Percentiles rank a stretch among this genome's conserved stretches.
Conservation (phyloP, 1,140 invertebrate species). For the Protaetia brevitarsis region DNA sequence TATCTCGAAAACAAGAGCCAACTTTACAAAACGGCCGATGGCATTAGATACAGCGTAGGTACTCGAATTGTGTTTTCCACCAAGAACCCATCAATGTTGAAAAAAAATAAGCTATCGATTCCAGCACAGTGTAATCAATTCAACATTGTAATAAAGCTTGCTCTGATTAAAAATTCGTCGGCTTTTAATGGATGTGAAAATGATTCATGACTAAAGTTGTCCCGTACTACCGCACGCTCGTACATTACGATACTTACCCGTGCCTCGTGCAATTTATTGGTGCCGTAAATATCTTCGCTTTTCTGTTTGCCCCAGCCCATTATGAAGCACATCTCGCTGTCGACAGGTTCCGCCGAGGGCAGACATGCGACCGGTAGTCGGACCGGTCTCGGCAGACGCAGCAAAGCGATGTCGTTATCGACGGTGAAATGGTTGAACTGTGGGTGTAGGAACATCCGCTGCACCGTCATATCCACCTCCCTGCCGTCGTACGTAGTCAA, state of each 20-base stretch:
- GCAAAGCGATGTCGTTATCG: conserved; percentile 86
- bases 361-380: conserved; percentile 58
- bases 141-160: too few relatives aligned
- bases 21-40: too few relatives aligned
- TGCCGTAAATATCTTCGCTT: conserved; percentile 68
- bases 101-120: too few relatives aligned
- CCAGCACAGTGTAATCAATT: too few relatives aligned
- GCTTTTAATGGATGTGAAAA: too few relatives aligned
- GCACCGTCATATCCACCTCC: conserved; percentile 72
- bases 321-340: conserved; percentile 65
- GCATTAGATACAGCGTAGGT: too few relatives aligned
- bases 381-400: conserved; percentile 63
- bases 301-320: conserved; percentile 78
- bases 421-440: conserved; percentile 83
- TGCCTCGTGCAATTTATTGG: conserved; percentile 75
- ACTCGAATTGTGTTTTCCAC: too few relatives aligned
- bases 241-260: conserved; percentile 50
- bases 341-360: conserved; percentile 56
- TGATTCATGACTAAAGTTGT: too few relatives aligned
- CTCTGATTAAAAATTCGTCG: too few relatives aligned
- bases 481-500: conserved; percentile 63
- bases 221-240: not conserved
- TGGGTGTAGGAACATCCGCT: conserved; percentile 74
- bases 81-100: too few relatives aligned
- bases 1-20: too few relatives aligned